Base-by-base conservation (phyloP, 1,140 invertebrate species). In the Drosophila saltans region DNA sequence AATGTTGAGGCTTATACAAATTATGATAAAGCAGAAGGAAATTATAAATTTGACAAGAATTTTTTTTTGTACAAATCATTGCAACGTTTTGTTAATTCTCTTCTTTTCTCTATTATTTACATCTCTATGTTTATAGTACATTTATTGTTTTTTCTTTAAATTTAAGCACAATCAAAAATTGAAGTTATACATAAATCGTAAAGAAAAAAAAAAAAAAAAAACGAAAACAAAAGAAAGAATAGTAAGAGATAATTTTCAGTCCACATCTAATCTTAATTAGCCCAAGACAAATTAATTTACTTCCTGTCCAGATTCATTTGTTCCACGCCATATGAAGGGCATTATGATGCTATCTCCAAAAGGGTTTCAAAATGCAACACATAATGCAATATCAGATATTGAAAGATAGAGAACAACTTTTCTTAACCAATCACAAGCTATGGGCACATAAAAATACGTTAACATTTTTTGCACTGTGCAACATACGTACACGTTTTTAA, bases 71-170 rank as follows among this genome's bases (percentile, higher is more conserved):
- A 84, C 74, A 84, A 78, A 85, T 66, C 65, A 69, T 66, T 78
- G 75, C 48, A 86, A 86, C 72, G 76, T 88, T 86, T 69, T 76
- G 62, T 84, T 89, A 81, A 83, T 78, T 88, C 88, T 74, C 82
- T 80, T 80, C 83, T 77, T 83, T 83, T 88, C 80, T 77, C 69
- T 64, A 82, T 58, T 73, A 55, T 73, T 66, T 83, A 60, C 33
- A 33, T 60, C 69, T 69, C 36, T 65, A 36, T 52, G 63, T 55
- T 52, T 65, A 55, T 65, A 52, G 21, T 52, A 26, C n/a, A 10
- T 24, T 26, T 52, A 52, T 52, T 52, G 66, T 60, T 78, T 78
- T 71, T 63, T 16, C 16, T 16, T 66, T 85, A 88, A 66, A 80
- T 66, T 75, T 89, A 88, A 82, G 79, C 84, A 80, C 77, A 77